Evolutionary conservation across 1,140 invertebrate genomes (phyloP).

Genomic region (Drosophila subpulchrella): DNA sequence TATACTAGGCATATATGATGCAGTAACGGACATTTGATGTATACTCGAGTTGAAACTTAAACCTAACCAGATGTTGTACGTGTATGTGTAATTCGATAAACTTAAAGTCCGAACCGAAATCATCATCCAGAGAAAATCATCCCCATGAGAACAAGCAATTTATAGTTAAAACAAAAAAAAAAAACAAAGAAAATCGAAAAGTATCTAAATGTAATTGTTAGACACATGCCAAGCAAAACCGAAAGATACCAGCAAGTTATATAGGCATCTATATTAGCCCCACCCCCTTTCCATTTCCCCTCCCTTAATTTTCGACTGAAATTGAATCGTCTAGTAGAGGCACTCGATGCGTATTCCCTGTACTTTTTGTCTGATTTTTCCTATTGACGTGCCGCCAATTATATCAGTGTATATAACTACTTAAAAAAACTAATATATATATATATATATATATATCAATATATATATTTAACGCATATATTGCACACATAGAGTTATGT

Average conservation of each 20-base stretch:
- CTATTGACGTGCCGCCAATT: conserved; percentile 41
- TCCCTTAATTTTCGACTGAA: conserved; percentile 52
- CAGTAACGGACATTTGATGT: conserved; percentile 46
- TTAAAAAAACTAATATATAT: conserved; percentile 26
- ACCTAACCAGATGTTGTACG: conserved; percentile 45
- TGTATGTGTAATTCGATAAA: conserved; percentile 46
- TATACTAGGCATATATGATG: conserved; percentile 37
- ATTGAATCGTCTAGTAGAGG: conserved; percentile 24
- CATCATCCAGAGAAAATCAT: neutral
- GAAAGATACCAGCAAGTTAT: conserved; percentile 16
- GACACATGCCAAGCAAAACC: conserved; percentile 21
- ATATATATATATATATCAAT: too few relatives aligned
- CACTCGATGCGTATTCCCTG: conserved; percentile 4
- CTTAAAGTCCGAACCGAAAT: conserved; percentile 12
- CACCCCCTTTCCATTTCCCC: neutral
- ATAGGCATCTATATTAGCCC: conserved; percentile 20
- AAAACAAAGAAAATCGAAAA: conserved; percentile 7
- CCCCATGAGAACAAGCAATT: conserved; percentile 21
- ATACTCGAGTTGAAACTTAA: conserved; percentile 46
- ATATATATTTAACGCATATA: conserved; percentile 23
- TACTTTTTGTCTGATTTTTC: conserved; percentile 10
- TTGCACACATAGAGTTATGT: conserved; percentile 44
- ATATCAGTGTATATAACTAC: conserved; percentile 63
- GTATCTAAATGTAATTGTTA: conserved; percentile 48
- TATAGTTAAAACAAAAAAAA: conserved; percentile 19